Evolutionary conservation across 2,113 vertebrate species (phyloP), one percentile per base, ranked within the genome.

Genomic region (Lagopus muta): DNA sequence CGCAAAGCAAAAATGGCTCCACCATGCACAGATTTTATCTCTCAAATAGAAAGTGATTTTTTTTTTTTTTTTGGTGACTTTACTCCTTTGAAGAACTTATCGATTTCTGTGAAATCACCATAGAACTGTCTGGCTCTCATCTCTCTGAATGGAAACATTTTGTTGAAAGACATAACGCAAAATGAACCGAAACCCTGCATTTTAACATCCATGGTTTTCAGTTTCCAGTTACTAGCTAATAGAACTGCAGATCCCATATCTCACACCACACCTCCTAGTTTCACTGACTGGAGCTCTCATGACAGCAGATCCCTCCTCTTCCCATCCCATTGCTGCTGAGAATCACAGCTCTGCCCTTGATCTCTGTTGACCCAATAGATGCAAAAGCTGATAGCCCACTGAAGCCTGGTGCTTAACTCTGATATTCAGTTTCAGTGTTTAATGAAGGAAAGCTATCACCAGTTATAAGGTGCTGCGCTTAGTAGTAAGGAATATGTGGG

Each of bases 41-140:
- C 86, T 94, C 88, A 92, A 81, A 94, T 69, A 94, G 95, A 96
- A 96, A 95, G 94, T 93, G 94, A 94, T 18, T 45, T 19, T 47
- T 48, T 48, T 48, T 48, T 48, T 54, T n/a, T 54, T 94, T 94
- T 91, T 80, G 74, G 72, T 80, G 78, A 89, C 82, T 74, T 94
- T 70, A 92, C 43, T 88, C 76, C 86, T 95, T 95, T 95, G 55
- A 93, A 97, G 94, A 96, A 91, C 70, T 88, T 61, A 92, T 4
- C 40, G 8, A 58, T 91, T 95, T 86, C 82, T 86, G 61, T 83
- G 65, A 71, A 88, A 58, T 93, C 76, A 66, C 48, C 16, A 3
- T 57, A 48, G 58, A 67, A 57, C 30, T 78, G 48, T 32, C 75
- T 86, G 40, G 22, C 65, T 77, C 34, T 67, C 57, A 75, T 50